A percentile compares a stretch with the other conserved stretches of the same genome.
These are phyloP conservation scores for Tachysurus fulvidraco DNA, from an alignment of 2,113 vertebrate species.

Conservation along the genomic window DNA sequence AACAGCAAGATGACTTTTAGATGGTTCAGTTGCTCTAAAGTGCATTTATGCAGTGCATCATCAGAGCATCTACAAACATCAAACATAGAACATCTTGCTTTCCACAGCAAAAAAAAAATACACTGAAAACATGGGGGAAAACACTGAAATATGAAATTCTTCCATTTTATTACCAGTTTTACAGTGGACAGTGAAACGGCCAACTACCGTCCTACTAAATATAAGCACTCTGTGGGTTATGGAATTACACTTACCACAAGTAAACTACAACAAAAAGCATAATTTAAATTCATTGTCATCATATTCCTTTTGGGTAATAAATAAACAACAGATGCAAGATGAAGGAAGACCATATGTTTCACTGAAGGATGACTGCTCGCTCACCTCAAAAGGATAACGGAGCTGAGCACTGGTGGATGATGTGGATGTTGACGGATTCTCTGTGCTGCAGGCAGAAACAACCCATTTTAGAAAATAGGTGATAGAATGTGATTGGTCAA, in stretches of 20 bases:
- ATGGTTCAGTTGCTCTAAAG: background rate
- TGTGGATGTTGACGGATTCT: constrained; percentile 80
- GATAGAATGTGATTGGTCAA: background rate
- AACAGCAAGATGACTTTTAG: background rate
- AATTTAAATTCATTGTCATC: background rate
- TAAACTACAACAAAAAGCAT: background rate
- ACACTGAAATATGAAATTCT: background rate
- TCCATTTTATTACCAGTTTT: background rate
- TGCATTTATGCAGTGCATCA: background rate
- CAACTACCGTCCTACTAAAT: background rate
- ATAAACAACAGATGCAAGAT: background rate
- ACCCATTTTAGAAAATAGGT: background rate
- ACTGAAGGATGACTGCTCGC: background rate
- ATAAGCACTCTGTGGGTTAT: background rate
- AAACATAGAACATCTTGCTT: background rate
- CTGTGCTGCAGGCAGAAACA: constrained; percentile 68
- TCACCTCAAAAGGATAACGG: constrained; percentile 84
- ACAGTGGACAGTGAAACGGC: too few relatives aligned
- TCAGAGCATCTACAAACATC: background rate
- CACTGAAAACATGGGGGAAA: background rate
- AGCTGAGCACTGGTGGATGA: constrained; percentile 77
- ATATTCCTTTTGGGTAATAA: background rate
- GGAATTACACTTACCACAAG: background rate
- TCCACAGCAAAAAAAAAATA: background rate
- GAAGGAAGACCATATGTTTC: background rate